phyloP scores from a whole-genome alignment of 1,140 invertebrate species.

The Venturia canescens region DNA sequence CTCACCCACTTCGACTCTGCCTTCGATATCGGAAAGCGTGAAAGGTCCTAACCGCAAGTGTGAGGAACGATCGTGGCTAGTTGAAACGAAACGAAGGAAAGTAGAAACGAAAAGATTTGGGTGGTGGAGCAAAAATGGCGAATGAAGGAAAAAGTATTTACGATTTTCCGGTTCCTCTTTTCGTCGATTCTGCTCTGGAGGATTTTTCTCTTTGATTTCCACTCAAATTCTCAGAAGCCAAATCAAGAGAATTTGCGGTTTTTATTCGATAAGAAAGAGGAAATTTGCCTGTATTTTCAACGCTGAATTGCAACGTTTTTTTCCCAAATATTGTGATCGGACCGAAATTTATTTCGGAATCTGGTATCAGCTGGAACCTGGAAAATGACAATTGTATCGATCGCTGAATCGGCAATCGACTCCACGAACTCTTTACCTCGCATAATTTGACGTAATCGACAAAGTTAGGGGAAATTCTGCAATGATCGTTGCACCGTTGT shows the following conservation, averaged over 20 bases:
- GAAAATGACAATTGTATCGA: constrained; percentile 31
- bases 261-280: constrained; percentile 55
- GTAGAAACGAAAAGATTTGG: not conserved
- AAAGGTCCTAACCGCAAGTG: constrained; percentile 59
- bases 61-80: not conserved
- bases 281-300: constrained; percentile 66
- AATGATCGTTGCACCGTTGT: constrained; percentile 55
- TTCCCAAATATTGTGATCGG: constrained; percentile 53
- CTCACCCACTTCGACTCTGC: constrained; percentile 48
- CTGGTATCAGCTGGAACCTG: constrained; percentile 60
- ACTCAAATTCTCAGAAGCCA: not conserved
- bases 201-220: constrained; percentile 6
- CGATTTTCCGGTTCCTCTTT: constrained; percentile 45
- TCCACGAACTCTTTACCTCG: constrained; percentile 59
- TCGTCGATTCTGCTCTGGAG: not conserved
- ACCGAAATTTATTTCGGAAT: constrained; percentile 62
- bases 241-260: constrained; percentile 28
- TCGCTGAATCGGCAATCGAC: no score
- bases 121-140: not conserved
- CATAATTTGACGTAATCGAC: constrained; percentile 62
- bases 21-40: constrained; percentile 53
- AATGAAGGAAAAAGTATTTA: constrained; percentile 25
- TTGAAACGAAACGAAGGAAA: not conserved
- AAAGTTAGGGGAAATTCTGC: constrained; percentile 63
- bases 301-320: constrained; percentile 60